A percentile compares a stretch with the other conserved stretches of the same genome.
Evolutionary conservation across 2,797 vertebrate species (phyloP).

Genomic region (Uromys caudimaculatus): DNA sequence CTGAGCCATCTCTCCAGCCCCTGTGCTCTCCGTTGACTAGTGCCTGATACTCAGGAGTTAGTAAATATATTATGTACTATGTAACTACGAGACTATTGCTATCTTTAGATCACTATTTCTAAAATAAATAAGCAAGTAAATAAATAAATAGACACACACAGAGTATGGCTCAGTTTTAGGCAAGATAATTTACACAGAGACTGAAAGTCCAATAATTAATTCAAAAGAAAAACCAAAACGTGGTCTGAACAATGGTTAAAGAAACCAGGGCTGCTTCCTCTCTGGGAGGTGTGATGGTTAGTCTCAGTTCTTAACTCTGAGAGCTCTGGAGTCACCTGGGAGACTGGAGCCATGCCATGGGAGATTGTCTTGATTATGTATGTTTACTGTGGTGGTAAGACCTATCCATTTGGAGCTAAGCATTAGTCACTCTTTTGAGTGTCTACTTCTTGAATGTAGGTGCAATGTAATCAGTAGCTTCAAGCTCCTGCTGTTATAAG

Average conservation of each 20-base stretch:
- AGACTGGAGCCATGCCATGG: no score
- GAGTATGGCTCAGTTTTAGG: not conserved
- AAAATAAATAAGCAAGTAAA: not conserved
- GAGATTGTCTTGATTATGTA: not conserved
- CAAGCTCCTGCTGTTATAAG: not conserved
- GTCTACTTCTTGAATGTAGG: not conserved
- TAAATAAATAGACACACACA: not conserved
- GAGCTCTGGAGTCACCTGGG: not conserved
- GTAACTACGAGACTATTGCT: not conserved
- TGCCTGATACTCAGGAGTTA: not conserved
- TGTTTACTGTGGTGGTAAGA: not conserved
- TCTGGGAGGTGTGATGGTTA: not conserved
- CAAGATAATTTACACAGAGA: not conserved
- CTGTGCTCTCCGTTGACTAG: not conserved
- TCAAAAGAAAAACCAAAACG: slow-evolving; percentile 18
- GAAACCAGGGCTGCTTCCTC: not conserved
- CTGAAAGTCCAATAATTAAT: not conserved
- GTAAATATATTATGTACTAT: not conserved
- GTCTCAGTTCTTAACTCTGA: not conserved
- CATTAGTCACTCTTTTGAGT: not conserved
- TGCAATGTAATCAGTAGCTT: not conserved
- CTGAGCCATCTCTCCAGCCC: not conserved
- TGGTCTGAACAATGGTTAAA: not conserved
- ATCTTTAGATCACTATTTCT: not conserved
- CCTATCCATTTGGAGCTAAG: not conserved